Evolutionary conservation across 1,140 invertebrate species (phyloP).

Genomic region (Aphaenogaster floridana): DNA sequence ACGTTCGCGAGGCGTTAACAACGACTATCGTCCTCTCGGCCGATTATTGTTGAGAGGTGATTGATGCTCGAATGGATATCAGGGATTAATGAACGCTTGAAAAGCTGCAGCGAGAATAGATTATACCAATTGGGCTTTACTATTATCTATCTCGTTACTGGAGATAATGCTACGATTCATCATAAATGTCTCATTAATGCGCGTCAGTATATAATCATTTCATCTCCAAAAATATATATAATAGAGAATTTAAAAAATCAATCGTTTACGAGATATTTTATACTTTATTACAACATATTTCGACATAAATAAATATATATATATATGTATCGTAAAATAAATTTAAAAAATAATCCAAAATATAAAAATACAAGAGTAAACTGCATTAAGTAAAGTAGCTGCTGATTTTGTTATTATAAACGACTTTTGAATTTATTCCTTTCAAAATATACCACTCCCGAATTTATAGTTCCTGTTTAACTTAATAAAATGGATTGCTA

Average conservation of each 20-base stretch:
- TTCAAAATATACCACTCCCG: too few relatives aligned
- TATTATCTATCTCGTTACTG: slow-evolving; percentile 20
- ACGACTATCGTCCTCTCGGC: slow-evolving; percentile 27
- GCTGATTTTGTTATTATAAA: too few relatives aligned
- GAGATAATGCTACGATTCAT: background rate
- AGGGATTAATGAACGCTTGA: slow-evolving; percentile 24
- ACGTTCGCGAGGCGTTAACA: slow-evolving; percentile 44
- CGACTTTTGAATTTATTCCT: too few relatives aligned
- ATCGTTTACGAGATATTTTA: too few relatives aligned
- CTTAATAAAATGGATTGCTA: too few relatives aligned
- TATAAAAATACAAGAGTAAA: too few relatives aligned
- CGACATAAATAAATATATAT: too few relatives aligned
- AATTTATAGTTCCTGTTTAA: too few relatives aligned
- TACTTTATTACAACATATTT: too few relatives aligned
- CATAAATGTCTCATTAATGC: slow-evolving; percentile 11
- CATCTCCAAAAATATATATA: background rate
- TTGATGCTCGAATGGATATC: slow-evolving; percentile 39
- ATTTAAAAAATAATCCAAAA: too few relatives aligned
- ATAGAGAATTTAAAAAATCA: background rate
- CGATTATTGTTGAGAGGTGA: slow-evolving; percentile 42
- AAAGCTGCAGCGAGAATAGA: slow-evolving; percentile 28
- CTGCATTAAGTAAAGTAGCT: too few relatives aligned
- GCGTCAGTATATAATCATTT: background rate
- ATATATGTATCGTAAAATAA: too few relatives aligned
- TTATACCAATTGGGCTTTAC: slow-evolving; percentile 29